Evolutionary conservation across 2,113 vertebrate genomes (phyloP).

Genomic region (Xenopus borealis): DNA sequence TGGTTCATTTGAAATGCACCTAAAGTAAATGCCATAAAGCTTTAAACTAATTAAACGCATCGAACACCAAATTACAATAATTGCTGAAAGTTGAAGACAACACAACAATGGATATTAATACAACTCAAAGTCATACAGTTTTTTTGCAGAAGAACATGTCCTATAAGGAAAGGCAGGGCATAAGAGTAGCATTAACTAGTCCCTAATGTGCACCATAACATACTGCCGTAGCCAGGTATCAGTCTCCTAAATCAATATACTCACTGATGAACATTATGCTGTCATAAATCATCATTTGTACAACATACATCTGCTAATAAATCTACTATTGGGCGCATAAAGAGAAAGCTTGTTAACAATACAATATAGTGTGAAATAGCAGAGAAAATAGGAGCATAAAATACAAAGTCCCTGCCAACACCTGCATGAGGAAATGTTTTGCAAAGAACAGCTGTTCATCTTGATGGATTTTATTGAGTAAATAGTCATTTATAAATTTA

Average conservation of each 20-base stretch:
- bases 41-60: slow-evolving; percentile 61
- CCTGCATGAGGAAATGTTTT: slow-evolving; percentile 10
- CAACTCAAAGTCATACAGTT: no score
- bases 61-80: slow-evolving; percentile 56
- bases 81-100: slow-evolving; percentile 41
- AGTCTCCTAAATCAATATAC: slow-evolving; percentile 24
- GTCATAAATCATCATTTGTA: slow-evolving; percentile 33
- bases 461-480: slow-evolving; percentile 26
- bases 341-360: slow-evolving; percentile 4
- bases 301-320: slow-evolving; percentile 12
- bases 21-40: slow-evolving; percentile 60
- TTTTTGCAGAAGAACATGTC: no score
- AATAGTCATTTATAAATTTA: neutral
- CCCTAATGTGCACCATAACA: slow-evolving; percentile 13
- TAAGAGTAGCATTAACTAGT: neutral
- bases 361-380: neutral
- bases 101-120: slow-evolving; percentile 14
- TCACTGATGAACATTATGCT: slow-evolving; percentile 19
- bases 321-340: slow-evolving; percentile 10
- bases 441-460: slow-evolving; percentile 24
- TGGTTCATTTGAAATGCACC: slow-evolving; percentile 50
- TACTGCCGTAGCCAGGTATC: neutral
- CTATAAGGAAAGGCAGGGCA: neutral
- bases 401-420: slow-evolving; percentile 1
- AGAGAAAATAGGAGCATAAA: slow-evolving; percentile 11